Evolutionary conservation across 1,140 invertebrate species (phyloP).

Genomic region (Thaumetopoea pityocampa): DNA sequence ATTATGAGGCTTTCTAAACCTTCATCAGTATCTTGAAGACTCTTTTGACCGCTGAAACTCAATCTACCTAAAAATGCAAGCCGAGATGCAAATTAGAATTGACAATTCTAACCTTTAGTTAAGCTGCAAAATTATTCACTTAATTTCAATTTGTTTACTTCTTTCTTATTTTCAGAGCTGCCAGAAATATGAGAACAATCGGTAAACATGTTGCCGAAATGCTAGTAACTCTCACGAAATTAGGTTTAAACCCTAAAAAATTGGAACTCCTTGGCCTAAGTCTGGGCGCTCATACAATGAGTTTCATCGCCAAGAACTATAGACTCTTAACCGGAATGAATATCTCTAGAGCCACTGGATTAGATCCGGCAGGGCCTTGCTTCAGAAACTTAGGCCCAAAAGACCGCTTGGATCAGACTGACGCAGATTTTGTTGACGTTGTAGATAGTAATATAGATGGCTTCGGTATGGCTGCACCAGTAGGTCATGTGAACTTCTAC

Average conservation of each 20-base stretch:
- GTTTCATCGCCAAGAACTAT: slow-evolving; percentile 54
- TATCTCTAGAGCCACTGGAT: slow-evolving; percentile 50
- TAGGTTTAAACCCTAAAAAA: slow-evolving; percentile 46
- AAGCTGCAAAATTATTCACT: no score
- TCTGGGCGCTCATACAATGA: slow-evolving; percentile 49
- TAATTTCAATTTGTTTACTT: background rate
- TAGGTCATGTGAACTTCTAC: slow-evolving; percentile 81
- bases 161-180: slow-evolving; percentile 36
- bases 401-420: slow-evolving; percentile 44
- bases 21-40: no score
- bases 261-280: slow-evolving; percentile 51
- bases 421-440: slow-evolving; percentile 73
- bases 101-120: no score
- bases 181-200: slow-evolving; percentile 37
- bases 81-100: no score
- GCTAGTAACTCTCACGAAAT: slow-evolving; percentile 32
- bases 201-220: slow-evolving; percentile 46
- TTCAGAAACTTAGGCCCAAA: slow-evolving; percentile 48
- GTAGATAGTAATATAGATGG: slow-evolving; percentile 82
- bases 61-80: no score
- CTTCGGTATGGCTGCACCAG: slow-evolving; percentile 79
- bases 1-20: no score
- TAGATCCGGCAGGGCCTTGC: slow-evolving; percentile 60
- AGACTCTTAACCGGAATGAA: slow-evolving; percentile 42
- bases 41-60: no score